Base-by-base conservation (phyloP, 2,888 invertebrate species). In the Sarcophaga caerulescens region DNA sequence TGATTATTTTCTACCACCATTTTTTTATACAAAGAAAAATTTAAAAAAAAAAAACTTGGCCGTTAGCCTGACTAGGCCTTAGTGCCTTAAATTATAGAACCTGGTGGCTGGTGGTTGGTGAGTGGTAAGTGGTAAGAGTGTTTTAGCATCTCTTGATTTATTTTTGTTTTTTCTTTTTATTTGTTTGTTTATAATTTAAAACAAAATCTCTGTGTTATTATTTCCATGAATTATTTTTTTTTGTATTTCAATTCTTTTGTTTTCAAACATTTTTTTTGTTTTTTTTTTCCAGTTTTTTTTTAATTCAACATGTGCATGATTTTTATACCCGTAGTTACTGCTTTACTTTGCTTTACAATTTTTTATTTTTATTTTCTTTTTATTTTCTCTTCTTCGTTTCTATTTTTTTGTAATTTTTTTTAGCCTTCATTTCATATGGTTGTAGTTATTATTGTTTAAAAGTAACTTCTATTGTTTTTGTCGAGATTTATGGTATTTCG, bases 41-140 rank as follows among this genome's bases (percentile, higher is more conserved):
- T 52, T 52, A 0, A 52, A 12, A 11, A 52, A 12, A 83, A 80
- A 83, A 80, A 75, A 71, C 57, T 80, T 80, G 79, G 75, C 59
- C 84, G 79, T 82, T 79, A 75, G 71, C 85, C 52, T 57, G 82
- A 71, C 75, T 83, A 76, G 75, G 78, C 78, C 75, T 73, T 80
- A 83, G 80, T 80, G 80, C 73, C 80, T 52, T 52, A 52, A 60
- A 45, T 62, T 35, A 35, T 35, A 35, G 35, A 35, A 35, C 8
- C 52, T 69, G 60, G 70, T 52, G 17, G 17, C 1, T n/a, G n/a
- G 21, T 47, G 52, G 44, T 23, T 19, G 59, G 21, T 57, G 74
- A 52, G 70, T 68, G 45, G 81, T 44, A 70, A 2, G 8, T 35
- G 35, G 35, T 81, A n/a, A 45, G 44, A 73, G 23, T 45, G 70